Base-by-base conservation (phyloP, 2,797 vertebrate species). In the Varecia variegata region DNA sequence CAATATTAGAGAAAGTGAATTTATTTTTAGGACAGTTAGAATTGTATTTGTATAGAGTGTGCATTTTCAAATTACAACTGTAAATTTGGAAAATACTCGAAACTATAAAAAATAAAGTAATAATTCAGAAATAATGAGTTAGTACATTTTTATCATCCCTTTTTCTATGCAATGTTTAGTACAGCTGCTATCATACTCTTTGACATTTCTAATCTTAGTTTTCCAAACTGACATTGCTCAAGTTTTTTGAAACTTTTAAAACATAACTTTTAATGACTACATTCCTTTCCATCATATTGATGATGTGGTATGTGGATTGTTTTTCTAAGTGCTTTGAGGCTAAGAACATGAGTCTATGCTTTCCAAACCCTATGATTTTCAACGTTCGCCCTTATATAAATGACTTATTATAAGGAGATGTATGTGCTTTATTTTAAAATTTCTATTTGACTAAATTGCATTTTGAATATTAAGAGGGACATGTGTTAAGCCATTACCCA, bases 1-100 rank as follows among this genome's bases (percentile, higher is more conserved):
- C 73, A 9, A 25, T 17, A 21, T 92, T 65, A 35, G 12, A 7
- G 18, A 83, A 60, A 38, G 17, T 27, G 58, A 23, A 21, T 35
- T 93, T 85, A 70, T 74, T 86, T 80, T 43, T 71, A 74, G 73
- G 56, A 38, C 14, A 38, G 8, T 54, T 88, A 32, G 32, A 71
- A 67, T 94, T 95, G 70, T 47, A 89, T 70, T 74, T 76, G 65
- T 68, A 56, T 58, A 60, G 67, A 96, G 83, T 81, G 40, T 23
- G 50, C 70, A 88, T 70, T 98, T 85, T 96, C 17, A 79, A 20
- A 79, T 93, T 84, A 60, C 6, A 94, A 38, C 12, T 54, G 11
- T 73, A 82, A 95, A 76, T 94, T 86, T 95, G 58, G n/a, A 79
- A 92, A 93, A 62, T 58, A 77, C 3, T 79, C 80, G 27, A 91